These are phyloP conservation scores for Helostoma temminkii DNA, from an alignment of 2,797 vertebrate species.

Conservation along the genomic window DNA sequence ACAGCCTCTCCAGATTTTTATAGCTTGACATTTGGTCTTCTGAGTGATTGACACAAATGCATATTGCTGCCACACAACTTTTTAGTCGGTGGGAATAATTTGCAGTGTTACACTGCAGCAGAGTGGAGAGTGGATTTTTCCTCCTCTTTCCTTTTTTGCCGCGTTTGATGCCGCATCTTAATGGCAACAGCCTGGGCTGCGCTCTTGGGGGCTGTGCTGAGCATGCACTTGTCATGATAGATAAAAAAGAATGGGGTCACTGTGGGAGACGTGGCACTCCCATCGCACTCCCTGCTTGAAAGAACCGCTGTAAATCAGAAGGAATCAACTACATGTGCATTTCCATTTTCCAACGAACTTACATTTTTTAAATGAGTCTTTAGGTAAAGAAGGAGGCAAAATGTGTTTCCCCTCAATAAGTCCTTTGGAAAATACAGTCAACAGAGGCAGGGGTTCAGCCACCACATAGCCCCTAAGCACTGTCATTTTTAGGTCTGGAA, in stretches of 20 bases:
- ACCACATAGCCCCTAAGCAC: slow-evolving; percentile 27
- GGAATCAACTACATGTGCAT: slow-evolving; percentile 13
- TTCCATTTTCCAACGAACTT: slow-evolving; percentile 26
- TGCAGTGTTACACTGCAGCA: slow-evolving; percentile 43
- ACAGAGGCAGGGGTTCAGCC: slow-evolving; percentile 44
- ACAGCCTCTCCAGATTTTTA: slow-evolving; percentile 41
- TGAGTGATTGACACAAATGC: slow-evolving; percentile 64
- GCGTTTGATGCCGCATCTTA: slow-evolving; percentile 71
- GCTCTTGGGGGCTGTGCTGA: slow-evolving; percentile 76
- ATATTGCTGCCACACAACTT: slow-evolving; percentile 61
- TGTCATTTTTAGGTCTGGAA: slow-evolving; percentile 47
- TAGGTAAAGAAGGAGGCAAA: not conserved
- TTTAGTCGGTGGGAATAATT: slow-evolving; percentile 55
- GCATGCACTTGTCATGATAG: slow-evolving; percentile 79
- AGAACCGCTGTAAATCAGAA: slow-evolving; percentile 63
- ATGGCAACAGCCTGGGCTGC: slow-evolving; percentile 62
- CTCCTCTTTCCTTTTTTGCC: not conserved
- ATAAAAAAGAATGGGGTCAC: slow-evolving; percentile 78
- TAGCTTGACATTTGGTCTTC: slow-evolving; percentile 63
- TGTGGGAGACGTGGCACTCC: slow-evolving; percentile 54
- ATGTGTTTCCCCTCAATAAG: slow-evolving; percentile 10
- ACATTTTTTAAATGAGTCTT: not conserved
- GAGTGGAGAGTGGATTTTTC: slow-evolving; percentile 17
- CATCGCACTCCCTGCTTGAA: slow-evolving; percentile 40
- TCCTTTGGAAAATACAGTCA: slow-evolving; percentile 40